These are phyloP conservation scores for Leucophenga varia DNA, from an alignment of 1,140 invertebrate genomes.

Conservation along the genomic window DNA sequence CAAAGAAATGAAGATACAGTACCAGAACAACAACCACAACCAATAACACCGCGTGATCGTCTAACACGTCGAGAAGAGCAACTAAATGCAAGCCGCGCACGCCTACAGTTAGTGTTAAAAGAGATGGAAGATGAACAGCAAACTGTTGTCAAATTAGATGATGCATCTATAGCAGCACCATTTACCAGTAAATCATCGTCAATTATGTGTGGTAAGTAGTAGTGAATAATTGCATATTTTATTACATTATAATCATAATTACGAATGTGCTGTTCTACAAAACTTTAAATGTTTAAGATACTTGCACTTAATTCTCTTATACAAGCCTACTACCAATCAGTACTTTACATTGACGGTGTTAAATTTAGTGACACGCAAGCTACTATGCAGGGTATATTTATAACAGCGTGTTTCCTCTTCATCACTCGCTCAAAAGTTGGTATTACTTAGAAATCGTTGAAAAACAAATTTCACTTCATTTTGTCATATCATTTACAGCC, in stretches of 20 bases:
- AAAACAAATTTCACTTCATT: too few species aligned
- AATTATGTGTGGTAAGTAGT: conserved; percentile 77
- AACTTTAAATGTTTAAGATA: conserved; percentile 99
- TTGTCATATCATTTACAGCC: conserved; percentile 69
- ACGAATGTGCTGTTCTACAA: conserved; percentile 64
- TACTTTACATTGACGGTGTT: conserved; percentile 96
- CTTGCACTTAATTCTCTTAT: conserved; percentile 97
- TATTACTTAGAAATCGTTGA: too few species aligned
- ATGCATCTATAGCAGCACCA: conserved; percentile 98
- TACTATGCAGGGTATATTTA: conserved; percentile 89
- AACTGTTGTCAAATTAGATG: conserved; percentile 91
- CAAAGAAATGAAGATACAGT: conserved; percentile 43
- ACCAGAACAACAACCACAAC: conserved; percentile 39
- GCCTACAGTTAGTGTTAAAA: conserved; percentile 66
- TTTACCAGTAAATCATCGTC: conserved; percentile 98
- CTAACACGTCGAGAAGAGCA: conserved; percentile 47
- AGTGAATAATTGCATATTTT: background rate
- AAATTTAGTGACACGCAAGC: conserved; percentile 98
- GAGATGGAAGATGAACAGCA: conserved; percentile 91
- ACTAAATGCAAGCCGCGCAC: conserved; percentile 51
- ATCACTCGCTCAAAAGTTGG: conserved; percentile 96
- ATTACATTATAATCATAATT: background rate
- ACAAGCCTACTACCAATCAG: conserved; percentile 97
- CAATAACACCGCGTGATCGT: conserved; percentile 47
- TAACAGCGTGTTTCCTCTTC: conserved; percentile 96